A percentile compares a stretch with the other conserved stretches of the same genome.
These are phyloP conservation scores for Drosophila obscura DNA, from an alignment of 1,140 invertebrate genomes.

Conservation along the genomic window DNA sequence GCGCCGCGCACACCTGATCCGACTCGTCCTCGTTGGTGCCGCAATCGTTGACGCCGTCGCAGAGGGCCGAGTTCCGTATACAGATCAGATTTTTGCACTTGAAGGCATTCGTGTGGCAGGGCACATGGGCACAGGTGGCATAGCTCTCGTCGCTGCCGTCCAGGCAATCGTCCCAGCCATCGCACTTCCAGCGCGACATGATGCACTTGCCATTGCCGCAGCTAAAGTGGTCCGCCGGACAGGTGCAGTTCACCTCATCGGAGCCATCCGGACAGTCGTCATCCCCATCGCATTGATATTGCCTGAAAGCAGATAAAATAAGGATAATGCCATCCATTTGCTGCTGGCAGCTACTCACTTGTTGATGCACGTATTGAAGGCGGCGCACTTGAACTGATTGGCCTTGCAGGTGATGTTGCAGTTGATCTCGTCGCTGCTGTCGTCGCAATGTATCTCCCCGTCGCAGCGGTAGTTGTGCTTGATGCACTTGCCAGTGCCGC, in stretches of 20 bases:
- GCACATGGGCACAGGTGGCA: conserved; percentile 91
- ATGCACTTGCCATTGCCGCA: conserved; percentile 95
- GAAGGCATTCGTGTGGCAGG: conserved; percentile 88
- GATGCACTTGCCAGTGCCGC: conserved; percentile 89
- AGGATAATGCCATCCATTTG: not conserved
- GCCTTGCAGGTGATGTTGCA: conserved; percentile 73
- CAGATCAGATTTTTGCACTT: conserved; percentile 87
- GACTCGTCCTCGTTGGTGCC: conserved; percentile 86
- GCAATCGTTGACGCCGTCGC: conserved; percentile 89
- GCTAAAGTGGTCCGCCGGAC: conserved; percentile 95
- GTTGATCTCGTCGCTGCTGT: conserved; percentile 89
- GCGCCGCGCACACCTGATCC: conserved; percentile 85
- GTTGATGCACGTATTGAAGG: conserved; percentile 89
- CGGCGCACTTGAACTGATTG: conserved; percentile 85
- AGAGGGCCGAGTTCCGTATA: conserved; percentile 88
- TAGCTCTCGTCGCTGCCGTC: conserved; percentile 94
- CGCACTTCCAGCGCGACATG: conserved; percentile 92
- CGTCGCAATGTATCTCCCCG: conserved; percentile 88
- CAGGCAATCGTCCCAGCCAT: conserved; percentile 90
- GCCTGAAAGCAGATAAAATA: conserved; percentile 29
- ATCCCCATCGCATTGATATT: conserved; percentile 85
- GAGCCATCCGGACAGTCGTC: conserved; percentile 97
- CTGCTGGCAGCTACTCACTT: conserved; percentile 47
- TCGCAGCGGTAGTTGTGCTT: conserved; percentile 88
- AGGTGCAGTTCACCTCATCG: conserved; percentile 92